Conservation (phyloP, 2,797 vertebrate species). For the Nannoperca australis region DNA sequence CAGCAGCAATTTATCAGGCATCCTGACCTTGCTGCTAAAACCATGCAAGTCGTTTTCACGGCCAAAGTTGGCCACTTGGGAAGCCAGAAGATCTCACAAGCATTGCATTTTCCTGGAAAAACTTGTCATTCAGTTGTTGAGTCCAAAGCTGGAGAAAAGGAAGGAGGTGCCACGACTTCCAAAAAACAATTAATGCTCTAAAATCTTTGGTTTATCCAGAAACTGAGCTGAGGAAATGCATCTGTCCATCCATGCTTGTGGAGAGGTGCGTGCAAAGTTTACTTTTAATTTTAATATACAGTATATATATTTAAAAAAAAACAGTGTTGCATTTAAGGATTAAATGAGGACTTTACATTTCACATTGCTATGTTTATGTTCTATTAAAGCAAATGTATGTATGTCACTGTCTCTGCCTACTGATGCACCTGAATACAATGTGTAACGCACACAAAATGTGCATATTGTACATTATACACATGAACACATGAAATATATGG, state of each 20-base stretch:
- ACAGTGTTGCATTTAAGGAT: neutral
- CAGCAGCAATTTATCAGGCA: slow-evolving; percentile 6
- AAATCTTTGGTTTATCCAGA: neutral
- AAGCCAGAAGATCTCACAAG: neutral
- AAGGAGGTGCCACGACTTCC: neutral
- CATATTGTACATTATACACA: neutral
- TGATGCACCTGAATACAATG: neutral
- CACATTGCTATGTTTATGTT: neutral
- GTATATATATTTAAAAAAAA: neutral
- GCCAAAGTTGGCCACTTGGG: neutral
- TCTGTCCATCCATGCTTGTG: no score
- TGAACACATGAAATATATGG: neutral
- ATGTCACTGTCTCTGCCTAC: neutral
- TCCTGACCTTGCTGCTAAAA: neutral
- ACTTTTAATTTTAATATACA: neutral
- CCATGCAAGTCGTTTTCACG: no score
- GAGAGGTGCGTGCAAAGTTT: no score
- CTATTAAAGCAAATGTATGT: neutral
- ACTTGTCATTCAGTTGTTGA: neutral
- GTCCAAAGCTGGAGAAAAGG: neutral
- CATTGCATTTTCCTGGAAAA: neutral
- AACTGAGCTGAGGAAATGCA: neutral
- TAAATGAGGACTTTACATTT: slow-evolving; percentile 4
- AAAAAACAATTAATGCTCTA: neutral
- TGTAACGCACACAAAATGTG: neutral